Evolutionary conservation across 1,140 invertebrate genomes (phyloP).

Genomic region (Drosophila triauraria): DNA sequence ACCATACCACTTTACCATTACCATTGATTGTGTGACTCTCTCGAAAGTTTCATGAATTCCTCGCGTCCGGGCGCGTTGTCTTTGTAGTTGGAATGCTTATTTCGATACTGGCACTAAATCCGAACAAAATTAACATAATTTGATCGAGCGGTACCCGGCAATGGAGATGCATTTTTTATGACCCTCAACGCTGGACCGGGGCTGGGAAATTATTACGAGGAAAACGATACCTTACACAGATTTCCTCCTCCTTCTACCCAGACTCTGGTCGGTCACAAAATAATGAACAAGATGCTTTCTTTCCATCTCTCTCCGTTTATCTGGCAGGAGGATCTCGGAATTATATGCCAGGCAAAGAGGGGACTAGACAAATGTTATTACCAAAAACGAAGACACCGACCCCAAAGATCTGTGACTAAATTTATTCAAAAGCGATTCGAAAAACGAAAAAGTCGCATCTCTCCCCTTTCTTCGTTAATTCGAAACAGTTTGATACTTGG

Average conservation of each 20-base stretch:
- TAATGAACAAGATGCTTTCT: constrained; percentile 80
- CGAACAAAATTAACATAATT: constrained; percentile 78
- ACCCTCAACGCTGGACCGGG: constrained; percentile 44
- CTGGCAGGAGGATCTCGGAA: constrained; percentile 69
- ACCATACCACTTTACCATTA: constrained; percentile 13
- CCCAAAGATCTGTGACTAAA: constrained; percentile 77
- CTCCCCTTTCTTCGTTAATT: constrained; percentile 76
- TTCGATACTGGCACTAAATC: constrained; percentile 75
- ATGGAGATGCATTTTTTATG: constrained; percentile 76
- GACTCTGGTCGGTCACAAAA: constrained; percentile 24
- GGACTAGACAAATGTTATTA: constrained; percentile 80
- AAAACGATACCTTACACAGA: constrained; percentile 77
- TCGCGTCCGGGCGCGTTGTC: constrained; percentile 6
- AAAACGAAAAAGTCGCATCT: constrained; percentile 64
- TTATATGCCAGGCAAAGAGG: constrained; percentile 46
- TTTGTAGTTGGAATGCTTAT: constrained; percentile 47
- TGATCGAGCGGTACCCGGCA: constrained; percentile 75
- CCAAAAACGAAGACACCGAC: constrained; percentile 69
- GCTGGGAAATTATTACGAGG: constrained; percentile 77
- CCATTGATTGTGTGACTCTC: neutral
- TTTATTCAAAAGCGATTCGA: constrained; percentile 80
- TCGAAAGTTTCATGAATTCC: constrained; percentile 10
- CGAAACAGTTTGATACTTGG: constrained; percentile 50
- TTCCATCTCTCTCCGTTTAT: constrained; percentile 60
- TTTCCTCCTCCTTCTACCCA: neutral